Percentiles rank a stretch among this genome's conserved stretches.
These are phyloP conservation scores for Epizoanthus ramosus DNA, from an alignment of 92 coral and sea anemone genomes.

Conservation along the genomic window DNA sequence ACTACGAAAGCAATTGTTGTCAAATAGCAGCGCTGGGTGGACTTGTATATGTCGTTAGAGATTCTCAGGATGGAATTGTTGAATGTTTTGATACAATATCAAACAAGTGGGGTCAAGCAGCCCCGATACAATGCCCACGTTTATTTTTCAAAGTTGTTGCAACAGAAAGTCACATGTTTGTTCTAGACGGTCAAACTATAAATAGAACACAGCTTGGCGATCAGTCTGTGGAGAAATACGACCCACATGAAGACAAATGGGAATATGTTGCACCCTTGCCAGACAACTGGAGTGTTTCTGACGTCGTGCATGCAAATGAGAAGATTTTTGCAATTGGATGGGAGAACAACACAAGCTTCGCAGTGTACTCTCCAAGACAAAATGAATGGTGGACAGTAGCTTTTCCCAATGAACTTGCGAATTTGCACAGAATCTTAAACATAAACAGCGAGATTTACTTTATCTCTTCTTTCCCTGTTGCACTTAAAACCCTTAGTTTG, in stretches of 20 bases:
- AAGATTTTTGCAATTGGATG: not conserved
- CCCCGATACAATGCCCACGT: conserved; percentile 1
- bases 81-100: not conserved
- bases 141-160: not conserved
- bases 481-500: not conserved
- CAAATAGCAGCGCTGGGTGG: not conserved
- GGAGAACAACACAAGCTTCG: not conserved
- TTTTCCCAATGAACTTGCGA: not conserved
- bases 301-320: not conserved
- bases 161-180: not conserved
- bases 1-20: not conserved
- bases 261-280: not conserved
- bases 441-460: not conserved
- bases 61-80: not conserved
- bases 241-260: not conserved
- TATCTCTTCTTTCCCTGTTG: not conserved
- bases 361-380: not conserved
- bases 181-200: not conserved
- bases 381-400: not conserved
- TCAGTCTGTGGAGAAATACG: not conserved
- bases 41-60: not conserved
- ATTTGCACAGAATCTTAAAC: not conserved
- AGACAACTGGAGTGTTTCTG: too few species aligned
- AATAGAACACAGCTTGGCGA: not conserved
- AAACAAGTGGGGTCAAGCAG: not conserved